Conservation (phyloP, 2,113 vertebrate genomes). For the Zootoca vivipara region DNA sequence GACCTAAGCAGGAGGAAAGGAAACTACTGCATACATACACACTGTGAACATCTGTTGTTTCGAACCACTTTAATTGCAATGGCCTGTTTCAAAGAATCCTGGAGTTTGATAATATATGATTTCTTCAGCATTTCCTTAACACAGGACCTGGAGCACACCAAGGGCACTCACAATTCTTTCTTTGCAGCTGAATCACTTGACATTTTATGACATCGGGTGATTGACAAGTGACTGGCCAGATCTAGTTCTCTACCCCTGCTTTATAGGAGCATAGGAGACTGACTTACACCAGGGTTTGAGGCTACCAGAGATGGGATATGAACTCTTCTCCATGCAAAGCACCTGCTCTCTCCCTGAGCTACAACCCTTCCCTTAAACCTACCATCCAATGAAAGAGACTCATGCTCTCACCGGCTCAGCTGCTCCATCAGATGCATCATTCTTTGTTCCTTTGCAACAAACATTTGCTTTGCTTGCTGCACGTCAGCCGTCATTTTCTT, state of each 20-base stretch:
- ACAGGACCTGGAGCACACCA: not conserved
- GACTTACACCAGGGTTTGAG: not conserved
- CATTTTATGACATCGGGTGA: too few species aligned
- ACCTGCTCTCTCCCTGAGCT: not conserved
- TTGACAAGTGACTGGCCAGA: too few species aligned
- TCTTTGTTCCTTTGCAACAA: conserved; percentile 48
- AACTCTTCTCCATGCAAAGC: not conserved
- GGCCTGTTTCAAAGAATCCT: not conserved
- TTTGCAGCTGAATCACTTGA: too few species aligned
- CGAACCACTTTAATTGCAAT: not conserved
- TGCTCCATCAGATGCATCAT: conserved; percentile 58
- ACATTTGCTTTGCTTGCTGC: conserved; percentile 49
- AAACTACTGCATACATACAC: not conserved
- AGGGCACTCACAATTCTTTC: too few species aligned
- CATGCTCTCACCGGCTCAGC: conserved; percentile 66
- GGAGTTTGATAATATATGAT: not conserved
- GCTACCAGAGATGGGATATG: not conserved
- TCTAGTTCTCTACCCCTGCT: too few species aligned
- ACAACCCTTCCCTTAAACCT: not conserved
- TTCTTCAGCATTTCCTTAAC: not conserved
- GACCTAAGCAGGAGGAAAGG: conserved; percentile 49
- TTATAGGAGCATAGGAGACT: not conserved
- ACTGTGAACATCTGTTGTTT: not conserved
- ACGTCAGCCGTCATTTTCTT: conserved; percentile 21
- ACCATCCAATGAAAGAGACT: not conserved